Conservation (phyloP, 2,797 vertebrate species). For the Cossypha polioptera region DNA sequence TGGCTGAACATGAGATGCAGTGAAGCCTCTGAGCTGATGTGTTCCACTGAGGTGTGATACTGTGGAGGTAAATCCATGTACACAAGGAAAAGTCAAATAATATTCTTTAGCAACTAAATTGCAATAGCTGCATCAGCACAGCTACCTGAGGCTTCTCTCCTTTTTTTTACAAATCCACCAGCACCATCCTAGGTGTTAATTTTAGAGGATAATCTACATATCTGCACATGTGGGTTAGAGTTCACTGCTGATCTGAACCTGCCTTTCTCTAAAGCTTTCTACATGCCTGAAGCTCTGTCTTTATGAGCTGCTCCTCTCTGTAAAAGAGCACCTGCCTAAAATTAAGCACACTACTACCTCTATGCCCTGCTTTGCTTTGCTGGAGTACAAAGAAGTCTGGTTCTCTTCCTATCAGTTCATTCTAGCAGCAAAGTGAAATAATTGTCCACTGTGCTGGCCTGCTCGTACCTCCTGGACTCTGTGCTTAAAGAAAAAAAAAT, state of each 20-base stretch:
- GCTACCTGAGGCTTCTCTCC: background rate
- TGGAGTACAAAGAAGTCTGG: background rate
- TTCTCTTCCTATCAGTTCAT: background rate
- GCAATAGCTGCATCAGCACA: background rate
- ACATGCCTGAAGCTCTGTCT: background rate
- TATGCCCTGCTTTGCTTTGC: background rate
- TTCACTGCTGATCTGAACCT: background rate
- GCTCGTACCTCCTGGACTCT: background rate
- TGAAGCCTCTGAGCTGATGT: background rate
- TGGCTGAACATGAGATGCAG: background rate
- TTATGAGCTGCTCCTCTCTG: background rate
- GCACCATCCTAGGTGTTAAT: background rate
- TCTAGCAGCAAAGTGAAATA: constrained; percentile 20
- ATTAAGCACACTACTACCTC: background rate
- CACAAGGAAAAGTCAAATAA: background rate
- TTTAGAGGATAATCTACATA: background rate
- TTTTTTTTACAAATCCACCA: background rate
- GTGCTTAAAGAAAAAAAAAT: background rate
- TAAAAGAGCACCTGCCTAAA: constrained; percentile 23
- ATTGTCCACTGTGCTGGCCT: constrained; percentile 23
- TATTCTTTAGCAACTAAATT: background rate
- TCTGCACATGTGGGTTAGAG: background rate
- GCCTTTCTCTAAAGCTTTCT: background rate
- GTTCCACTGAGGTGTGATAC: background rate
- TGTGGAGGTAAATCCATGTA: background rate